These are phyloP conservation scores for Macaca nemestrina DNA, from an alignment of 2,113 vertebrate species.

Conservation along the genomic window DNA sequence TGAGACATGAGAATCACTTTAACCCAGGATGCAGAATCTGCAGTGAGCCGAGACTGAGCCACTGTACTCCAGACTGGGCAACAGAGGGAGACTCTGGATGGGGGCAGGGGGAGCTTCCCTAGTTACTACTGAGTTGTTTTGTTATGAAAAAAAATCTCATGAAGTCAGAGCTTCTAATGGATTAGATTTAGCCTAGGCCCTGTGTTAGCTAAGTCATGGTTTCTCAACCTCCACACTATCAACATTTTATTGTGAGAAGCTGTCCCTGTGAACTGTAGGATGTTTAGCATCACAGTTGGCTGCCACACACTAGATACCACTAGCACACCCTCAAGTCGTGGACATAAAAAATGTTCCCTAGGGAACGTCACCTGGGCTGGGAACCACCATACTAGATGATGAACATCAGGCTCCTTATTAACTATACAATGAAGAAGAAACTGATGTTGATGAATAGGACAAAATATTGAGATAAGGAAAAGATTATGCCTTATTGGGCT, in stretches of 20 bases:
- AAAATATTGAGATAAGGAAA: constrained; percentile 21
- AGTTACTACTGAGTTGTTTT: not conserved
- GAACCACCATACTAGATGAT: not conserved
- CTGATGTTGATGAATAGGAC: not conserved
- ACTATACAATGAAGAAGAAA: not conserved
- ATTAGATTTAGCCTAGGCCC: not conserved
- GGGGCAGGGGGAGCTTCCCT: no score
- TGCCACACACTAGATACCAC: not conserved
- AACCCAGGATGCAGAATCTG: no score
- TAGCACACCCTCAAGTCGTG: not conserved
- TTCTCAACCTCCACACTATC: not conserved
- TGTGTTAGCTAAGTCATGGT: not conserved
- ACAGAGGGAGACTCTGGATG: no score
- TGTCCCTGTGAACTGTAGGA: not conserved
- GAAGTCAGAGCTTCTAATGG: not conserved
- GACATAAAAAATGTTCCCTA: not conserved
- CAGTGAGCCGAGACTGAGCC: no score
- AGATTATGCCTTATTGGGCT: not conserved
- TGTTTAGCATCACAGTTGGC: not conserved
- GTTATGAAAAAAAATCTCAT: not conserved
- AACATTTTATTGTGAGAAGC: not conserved
- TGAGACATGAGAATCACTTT: no score
- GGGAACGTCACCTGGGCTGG: not conserved
- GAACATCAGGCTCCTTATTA: not conserved
- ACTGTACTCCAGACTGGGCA: no score